Conservation (phyloP, 2,888 invertebrate genomes). For the Anthrax anthrax region DNA sequence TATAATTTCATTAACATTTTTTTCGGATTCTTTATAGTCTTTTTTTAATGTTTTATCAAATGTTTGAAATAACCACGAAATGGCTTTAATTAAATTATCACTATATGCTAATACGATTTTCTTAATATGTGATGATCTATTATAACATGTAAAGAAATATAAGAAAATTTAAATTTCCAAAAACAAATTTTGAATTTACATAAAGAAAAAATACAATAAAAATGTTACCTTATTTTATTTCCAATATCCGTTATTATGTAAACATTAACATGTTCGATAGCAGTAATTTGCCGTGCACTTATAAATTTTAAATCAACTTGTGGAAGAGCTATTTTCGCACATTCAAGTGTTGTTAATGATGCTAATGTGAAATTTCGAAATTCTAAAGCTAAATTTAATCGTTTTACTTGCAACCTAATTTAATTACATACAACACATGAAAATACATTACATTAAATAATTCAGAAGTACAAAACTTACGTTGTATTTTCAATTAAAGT, state of each 20-base stretch:
- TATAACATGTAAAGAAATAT: not conserved
- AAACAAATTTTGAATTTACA: no score
- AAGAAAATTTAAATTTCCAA: not conserved
- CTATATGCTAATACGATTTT: not conserved
- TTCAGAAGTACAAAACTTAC: constrained; percentile 14
- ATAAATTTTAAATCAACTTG: constrained; percentile 30
- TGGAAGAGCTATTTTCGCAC: constrained; percentile 29
- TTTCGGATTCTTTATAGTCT: not conserved
- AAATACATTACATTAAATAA: no score
- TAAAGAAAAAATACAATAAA: not conserved
- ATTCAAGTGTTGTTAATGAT: constrained; percentile 27
- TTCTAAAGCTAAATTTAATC: constrained; percentile 18
- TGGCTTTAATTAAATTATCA: not conserved
- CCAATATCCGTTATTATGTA: constrained; percentile 32
- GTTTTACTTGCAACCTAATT: not conserved
- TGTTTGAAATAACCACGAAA: constrained; percentile 1
- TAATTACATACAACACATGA: no score
- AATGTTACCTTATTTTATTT: constrained; percentile 23
- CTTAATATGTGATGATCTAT: not conserved
- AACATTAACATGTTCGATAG: constrained; percentile 28
- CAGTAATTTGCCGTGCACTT: constrained; percentile 28
- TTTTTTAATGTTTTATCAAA: not conserved
- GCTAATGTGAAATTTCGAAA: constrained; percentile 27
- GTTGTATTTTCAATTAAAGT: constrained; percentile 18
- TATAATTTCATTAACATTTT: not conserved